Evolutionary conservation across 2,888 invertebrate genomes (phyloP), one percentile per base, ranked within the genome.

Genomic region (Cheiracanthium punctorium): DNA sequence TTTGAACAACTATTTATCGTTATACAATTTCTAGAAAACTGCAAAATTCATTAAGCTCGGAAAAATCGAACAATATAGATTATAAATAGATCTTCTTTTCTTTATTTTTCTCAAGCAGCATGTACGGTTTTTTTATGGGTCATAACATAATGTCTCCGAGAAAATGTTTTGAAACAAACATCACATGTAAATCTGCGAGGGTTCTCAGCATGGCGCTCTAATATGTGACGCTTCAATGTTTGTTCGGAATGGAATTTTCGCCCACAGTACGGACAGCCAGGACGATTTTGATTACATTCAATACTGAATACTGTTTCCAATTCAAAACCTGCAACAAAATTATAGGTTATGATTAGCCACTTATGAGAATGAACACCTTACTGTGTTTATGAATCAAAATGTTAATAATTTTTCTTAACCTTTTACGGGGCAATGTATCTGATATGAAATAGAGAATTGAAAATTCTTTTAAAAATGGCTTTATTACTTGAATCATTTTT

Each of bases 111-210:
- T 58, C 24, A 24, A 24, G 72, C 33, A 37, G 48, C 12, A 17
- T 84, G 85, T n/a, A 75, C 41, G 75, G 71, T 75, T 65, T 48
- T 80, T 64, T 70, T 80, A 24, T 86, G 85, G 8, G 71, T 80
- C 71, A 65, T 75, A 12, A 86, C 58, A 41, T 86, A 86, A 67
- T 80, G 75, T 37, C 75, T 58, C 30, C 80, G 41, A 20, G 85
- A 75, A 70, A 86, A 86, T 2, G 80, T 75, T 65, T 86, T 86
- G 14, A 43, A 37, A 37, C 85, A 86, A 10, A 86, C 20, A n/a
- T 86, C 85, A 75, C 85, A 86, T 48, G 64, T 41, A 75, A 75
- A 86, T 71, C 85, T 30, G 0, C 65, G 41, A 30, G 85, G 80
- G 72, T 86, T 86, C 7, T 71, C 41, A 4, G 52, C 75, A 48